Evolutionary conservation across 2,888 invertebrate genomes (phyloP).

Genomic region (Netelia fuscicornis): DNA sequence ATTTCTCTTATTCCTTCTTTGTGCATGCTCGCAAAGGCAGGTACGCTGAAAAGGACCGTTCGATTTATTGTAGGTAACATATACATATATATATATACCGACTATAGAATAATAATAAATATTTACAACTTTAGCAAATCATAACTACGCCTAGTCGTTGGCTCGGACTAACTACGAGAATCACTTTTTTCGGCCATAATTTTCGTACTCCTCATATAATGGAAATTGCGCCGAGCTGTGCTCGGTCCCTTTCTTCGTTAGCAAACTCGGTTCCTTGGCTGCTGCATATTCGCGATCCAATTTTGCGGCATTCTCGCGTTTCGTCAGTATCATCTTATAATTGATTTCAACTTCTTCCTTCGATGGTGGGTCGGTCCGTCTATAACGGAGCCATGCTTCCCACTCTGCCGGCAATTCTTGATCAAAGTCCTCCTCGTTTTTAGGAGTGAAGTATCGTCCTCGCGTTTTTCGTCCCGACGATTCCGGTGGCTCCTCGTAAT

Average conservation of each 20-base stretch:
- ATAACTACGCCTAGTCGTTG: slow-evolving; percentile 7
- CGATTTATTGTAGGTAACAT: background rate
- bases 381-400: slow-evolving; percentile 93
- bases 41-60: background rate
- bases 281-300: slow-evolving; percentile 87
- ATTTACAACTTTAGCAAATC: slow-evolving; percentile 60
- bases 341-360: slow-evolving; percentile 90
- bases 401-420: slow-evolving; percentile 94
- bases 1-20: background rate
- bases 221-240: slow-evolving; percentile 84
- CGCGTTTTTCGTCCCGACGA: slow-evolving; percentile 86
- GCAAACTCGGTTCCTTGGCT: slow-evolving; percentile 77
- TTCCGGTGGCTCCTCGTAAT: slow-evolving; percentile 91
- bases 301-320: slow-evolving; percentile 91
- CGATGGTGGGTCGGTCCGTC: slow-evolving; percentile 89
- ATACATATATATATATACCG: slow-evolving; percentile 25
- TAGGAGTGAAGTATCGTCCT: slow-evolving; percentile 91
- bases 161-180: background rate
- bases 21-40: background rate
- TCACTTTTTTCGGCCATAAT: slow-evolving; percentile 39
- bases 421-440: slow-evolving; percentile 88
- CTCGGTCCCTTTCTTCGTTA: slow-evolving; percentile 66
- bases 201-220: slow-evolving; percentile 87
- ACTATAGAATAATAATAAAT: slow-evolving; percentile 55
- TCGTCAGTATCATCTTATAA: slow-evolving; percentile 89